A percentile compares a stretch with the other conserved stretches of the same genome.
Conservation (phyloP, 2,113 vertebrate species). For the Dicrurus megarhynchus region DNA sequence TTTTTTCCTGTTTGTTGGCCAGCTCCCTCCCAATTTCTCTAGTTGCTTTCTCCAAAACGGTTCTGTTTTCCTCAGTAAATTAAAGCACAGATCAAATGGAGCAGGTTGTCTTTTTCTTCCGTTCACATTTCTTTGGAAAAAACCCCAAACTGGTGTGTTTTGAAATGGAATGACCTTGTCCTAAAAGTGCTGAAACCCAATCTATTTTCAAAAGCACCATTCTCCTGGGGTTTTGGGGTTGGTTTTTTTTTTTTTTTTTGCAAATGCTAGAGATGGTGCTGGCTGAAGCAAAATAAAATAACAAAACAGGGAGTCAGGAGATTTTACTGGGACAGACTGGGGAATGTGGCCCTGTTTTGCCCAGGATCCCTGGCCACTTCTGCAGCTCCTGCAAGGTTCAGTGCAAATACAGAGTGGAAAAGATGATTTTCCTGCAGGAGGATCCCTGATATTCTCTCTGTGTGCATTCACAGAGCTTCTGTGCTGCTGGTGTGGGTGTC, state of each 20-base stretch:
- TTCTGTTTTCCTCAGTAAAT: neutral
- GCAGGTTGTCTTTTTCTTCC: neutral
- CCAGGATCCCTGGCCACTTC: neutral
- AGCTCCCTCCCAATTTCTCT: neutral
- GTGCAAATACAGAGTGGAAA: neutral
- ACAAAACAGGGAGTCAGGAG: neutral
- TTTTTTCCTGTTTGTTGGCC: neutral
- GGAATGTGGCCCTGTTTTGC: neutral
- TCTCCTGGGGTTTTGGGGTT: neutral
- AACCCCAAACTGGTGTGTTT: neutral
- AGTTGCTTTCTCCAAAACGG: neutral
- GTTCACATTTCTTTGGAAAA: neutral
- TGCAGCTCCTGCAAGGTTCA: neutral
- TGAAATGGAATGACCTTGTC: neutral
- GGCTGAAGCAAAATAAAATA: neutral
- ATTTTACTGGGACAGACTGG: neutral
- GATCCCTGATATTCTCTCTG: neutral
- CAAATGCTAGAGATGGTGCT: neutral
- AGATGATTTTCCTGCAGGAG: neutral
- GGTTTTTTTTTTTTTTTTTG: neutral
- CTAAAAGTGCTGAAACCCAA: neutral
- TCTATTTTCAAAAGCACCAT: neutral
- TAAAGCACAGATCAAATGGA: neutral
- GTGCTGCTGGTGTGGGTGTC: neutral
- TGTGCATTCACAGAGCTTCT: neutral